Percentiles rank a stretch among this genome's conserved stretches.
These are phyloP conservation scores for Molothrus aeneus DNA, from an alignment of 2,797 vertebrate species.

Conservation along the genomic window DNA sequence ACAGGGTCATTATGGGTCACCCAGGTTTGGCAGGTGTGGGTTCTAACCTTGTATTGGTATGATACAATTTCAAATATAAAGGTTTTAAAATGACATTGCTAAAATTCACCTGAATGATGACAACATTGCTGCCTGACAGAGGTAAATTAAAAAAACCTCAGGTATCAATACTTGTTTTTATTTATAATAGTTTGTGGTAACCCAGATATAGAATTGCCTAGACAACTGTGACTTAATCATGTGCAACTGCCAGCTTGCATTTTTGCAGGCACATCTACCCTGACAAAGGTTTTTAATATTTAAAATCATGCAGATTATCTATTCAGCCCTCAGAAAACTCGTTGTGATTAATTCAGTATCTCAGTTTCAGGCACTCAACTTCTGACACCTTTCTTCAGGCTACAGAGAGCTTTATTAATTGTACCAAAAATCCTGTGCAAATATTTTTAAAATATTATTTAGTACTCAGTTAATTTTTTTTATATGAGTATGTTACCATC, in stretches of 20 bases:
- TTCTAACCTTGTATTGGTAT: not conserved
- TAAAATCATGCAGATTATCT: slow-evolving; percentile 68
- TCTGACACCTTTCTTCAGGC: slow-evolving; percentile 62
- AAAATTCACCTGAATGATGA: not conserved
- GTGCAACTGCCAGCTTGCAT: slow-evolving; percentile 62
- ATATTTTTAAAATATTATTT: slow-evolving; percentile 59
- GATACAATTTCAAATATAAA: not conserved
- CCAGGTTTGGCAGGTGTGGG: not conserved
- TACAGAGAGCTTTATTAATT: slow-evolving; percentile 47
- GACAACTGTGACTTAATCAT: slow-evolving; percentile 52
- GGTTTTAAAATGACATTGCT: not conserved
- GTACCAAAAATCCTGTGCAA: slow-evolving; percentile 46
- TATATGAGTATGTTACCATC: not conserved
- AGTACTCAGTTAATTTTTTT: slow-evolving; percentile 3
- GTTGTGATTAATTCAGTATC: slow-evolving; percentile 49
- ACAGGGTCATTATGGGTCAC: not conserved
- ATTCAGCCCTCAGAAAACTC: slow-evolving; percentile 65
- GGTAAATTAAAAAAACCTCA: not conserved
- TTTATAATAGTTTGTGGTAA: slow-evolving; percentile 33
- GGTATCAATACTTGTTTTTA: slow-evolving; percentile 12
- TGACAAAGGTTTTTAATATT: slow-evolving; percentile 68
- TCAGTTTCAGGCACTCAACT: slow-evolving; percentile 45
- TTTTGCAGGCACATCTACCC: slow-evolving; percentile 58
- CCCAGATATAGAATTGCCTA: slow-evolving; percentile 11
- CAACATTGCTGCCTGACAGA: not conserved